Conservation (phyloP, 2,888 invertebrate genomes). For the Andrena trimmerana region DNA sequence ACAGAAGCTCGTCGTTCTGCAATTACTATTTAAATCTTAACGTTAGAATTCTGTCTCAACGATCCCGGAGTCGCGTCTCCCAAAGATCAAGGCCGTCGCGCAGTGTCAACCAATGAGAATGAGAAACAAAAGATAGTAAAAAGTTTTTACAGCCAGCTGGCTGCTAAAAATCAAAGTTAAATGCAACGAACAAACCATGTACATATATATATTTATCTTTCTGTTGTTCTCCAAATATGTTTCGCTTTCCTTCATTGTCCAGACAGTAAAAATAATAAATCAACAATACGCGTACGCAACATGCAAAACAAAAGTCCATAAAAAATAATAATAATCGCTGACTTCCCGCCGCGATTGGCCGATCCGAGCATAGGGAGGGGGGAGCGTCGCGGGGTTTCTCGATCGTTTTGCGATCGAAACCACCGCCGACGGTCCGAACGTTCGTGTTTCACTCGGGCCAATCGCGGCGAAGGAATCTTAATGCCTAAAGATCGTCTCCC, state of each 20-base stretch:
- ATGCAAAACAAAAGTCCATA: constrained; percentile 75
- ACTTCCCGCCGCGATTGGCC: constrained; percentile 49
- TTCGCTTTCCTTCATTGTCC: constrained; percentile 60
- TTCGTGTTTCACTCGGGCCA: constrained; percentile 29
- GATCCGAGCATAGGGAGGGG: background rate
- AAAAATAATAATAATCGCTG: constrained; percentile 73
- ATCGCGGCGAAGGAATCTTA: constrained; percentile 61
- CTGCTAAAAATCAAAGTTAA: constrained; percentile 57
- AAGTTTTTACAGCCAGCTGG: constrained; percentile 33
- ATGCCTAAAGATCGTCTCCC: constrained; percentile 58
- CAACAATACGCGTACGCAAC: constrained; percentile 75
- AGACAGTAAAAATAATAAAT: constrained; percentile 74
- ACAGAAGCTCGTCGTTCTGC: no score
- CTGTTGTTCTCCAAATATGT: constrained; percentile 64
- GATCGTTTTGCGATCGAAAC: background rate
- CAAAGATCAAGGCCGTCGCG: constrained; percentile 14
- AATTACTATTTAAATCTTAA: no score
- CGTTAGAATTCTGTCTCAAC: background rate
- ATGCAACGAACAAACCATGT: constrained; percentile 74
- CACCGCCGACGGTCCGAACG: background rate
- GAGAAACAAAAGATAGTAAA: constrained; percentile 23
- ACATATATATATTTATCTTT: constrained; percentile 72
- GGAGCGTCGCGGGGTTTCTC: background rate
- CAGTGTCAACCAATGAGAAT: background rate
- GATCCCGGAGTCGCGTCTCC: constrained; percentile 29